These are phyloP conservation scores for Holacanthella duospinosa DNA, from an alignment of 2,888 invertebrate species.

Conservation along the genomic window DNA sequence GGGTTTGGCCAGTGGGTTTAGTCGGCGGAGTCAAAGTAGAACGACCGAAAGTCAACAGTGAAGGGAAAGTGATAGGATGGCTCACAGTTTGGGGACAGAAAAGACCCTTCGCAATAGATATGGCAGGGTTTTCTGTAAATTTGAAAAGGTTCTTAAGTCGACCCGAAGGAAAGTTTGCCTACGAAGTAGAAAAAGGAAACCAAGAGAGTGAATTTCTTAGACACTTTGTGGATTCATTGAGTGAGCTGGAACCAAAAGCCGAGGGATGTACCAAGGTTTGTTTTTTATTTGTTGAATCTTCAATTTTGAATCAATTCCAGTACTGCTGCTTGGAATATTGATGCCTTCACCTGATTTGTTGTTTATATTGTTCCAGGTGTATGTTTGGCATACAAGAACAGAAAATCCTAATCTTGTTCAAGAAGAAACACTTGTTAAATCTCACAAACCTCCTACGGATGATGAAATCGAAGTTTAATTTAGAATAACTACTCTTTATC, in stretches of 20 bases:
- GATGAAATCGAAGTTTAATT: conserved; percentile 50
- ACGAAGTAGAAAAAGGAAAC: conserved; percentile 74
- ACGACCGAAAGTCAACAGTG: conserved; percentile 62
- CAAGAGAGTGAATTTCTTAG: conserved; percentile 44
- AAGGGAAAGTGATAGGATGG: conserved; percentile 43
- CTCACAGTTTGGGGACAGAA: conserved; percentile 59
- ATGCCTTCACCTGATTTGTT: not conserved
- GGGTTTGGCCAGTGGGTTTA: conserved; percentile 91
- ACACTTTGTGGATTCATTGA: conserved; percentile 40
- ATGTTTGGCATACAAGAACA: conserved; percentile 97
- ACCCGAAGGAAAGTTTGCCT: conserved; percentile 66
- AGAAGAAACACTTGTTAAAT: conserved; percentile 51
- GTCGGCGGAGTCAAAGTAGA: conserved; percentile 92
- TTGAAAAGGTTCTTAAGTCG: conserved; percentile 59
- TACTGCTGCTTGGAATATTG: no score
- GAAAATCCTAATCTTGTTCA: conserved; percentile 69
- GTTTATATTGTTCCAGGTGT: conserved; percentile 51
- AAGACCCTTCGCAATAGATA: conserved; percentile 89
- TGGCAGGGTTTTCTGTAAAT: conserved; percentile 93
- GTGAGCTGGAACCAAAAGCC: conserved; percentile 80
- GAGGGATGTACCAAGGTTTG: conserved; percentile 70
- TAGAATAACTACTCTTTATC: no score
- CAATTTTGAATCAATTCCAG: not conserved
- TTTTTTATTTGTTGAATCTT: not conserved
- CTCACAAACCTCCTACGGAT: conserved; percentile 47